These are phyloP conservation scores for Hemichromis elongatus DNA, from an alignment of 2,113 vertebrate genomes.

Conservation along the genomic window DNA sequence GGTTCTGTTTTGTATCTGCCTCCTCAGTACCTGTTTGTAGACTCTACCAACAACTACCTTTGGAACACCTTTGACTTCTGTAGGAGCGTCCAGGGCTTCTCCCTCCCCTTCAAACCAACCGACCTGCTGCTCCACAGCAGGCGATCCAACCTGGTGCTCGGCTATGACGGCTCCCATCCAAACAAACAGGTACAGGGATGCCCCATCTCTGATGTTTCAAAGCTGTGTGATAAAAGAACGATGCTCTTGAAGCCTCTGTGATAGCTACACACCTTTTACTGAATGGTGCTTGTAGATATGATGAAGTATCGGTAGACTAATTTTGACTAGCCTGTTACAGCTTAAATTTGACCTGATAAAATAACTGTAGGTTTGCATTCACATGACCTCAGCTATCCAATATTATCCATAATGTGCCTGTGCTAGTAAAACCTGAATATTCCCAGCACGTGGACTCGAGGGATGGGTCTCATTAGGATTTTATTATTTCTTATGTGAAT, in stretches of 20 bases:
- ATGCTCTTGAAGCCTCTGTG: background rate
- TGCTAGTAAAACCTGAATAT: background rate
- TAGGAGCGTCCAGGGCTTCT: constrained; percentile 81
- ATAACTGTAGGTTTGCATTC: background rate
- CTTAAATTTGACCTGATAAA: background rate
- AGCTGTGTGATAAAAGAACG: background rate
- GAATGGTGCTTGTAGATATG: background rate
- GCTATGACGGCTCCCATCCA: constrained; percentile 89
- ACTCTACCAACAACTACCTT: constrained; percentile 83
- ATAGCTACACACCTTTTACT: background rate
- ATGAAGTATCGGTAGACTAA: background rate
- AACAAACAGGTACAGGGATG: constrained; percentile 84
- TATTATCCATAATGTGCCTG: background rate
- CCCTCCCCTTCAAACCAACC: constrained; percentile 85
- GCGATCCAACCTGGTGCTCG: constrained; percentile 82
- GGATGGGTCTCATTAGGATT: background rate
- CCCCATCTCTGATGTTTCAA: background rate
- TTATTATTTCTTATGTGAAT: background rate
- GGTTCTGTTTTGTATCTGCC: background rate
- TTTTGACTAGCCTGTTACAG: background rate
- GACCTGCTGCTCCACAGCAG: constrained; percentile 89
- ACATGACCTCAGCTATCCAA: background rate
- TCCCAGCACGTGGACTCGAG: background rate
- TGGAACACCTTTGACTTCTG: constrained; percentile 97
- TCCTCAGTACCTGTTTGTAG: constrained; percentile 89